Percentiles rank a stretch among this genome's conserved stretches.
These are phyloP conservation scores for Eriocheir sinensis DNA, from an alignment of 1,140 invertebrate species.

Conservation along the genomic window DNA sequence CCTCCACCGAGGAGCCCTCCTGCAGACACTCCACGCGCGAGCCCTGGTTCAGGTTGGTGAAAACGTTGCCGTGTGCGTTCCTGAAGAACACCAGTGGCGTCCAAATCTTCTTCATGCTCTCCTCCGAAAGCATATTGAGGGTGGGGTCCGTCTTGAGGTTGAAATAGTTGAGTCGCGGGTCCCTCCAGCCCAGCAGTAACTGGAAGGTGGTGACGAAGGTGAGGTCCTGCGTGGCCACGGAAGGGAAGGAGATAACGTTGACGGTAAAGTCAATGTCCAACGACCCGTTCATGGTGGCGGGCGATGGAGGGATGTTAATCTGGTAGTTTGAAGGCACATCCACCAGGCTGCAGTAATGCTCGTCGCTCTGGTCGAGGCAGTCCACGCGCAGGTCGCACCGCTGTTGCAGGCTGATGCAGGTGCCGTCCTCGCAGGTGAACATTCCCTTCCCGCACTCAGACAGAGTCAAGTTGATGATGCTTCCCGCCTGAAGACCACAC, in stretches of 20 bases:
- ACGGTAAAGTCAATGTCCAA: constrained; percentile 63
- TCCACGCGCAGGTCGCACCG: constrained; percentile 92
- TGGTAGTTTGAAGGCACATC: constrained; percentile 64
- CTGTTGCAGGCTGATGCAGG: constrained; percentile 91
- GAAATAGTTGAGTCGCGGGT: constrained; percentile 69
- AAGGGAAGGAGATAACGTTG: constrained; percentile 72
- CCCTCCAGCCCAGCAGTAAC: constrained; percentile 69
- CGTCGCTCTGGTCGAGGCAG: constrained; percentile 94
- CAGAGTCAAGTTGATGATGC: constrained; percentile 70
- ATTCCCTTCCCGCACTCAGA: constrained; percentile 87
- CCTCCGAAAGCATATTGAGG: constrained; percentile 71
- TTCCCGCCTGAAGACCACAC: constrained; percentile 40
- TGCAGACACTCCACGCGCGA: constrained; percentile 68
- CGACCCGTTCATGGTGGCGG: background rate
- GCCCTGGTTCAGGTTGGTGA: constrained; percentile 75
- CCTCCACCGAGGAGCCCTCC: background rate
- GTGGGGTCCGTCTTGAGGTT: constrained; percentile 75
- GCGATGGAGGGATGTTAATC: constrained; percentile 72
- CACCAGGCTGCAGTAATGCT: constrained; percentile 87
- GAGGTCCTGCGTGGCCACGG: constrained; percentile 75
- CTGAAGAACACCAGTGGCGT: constrained; percentile 75
- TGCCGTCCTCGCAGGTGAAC: constrained; percentile 94
- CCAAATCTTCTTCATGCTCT: constrained; percentile 63
- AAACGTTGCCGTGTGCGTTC: constrained; percentile 76
- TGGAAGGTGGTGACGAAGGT: constrained; percentile 65